These are phyloP conservation scores for Hormiphora californensis DNA, from an alignment of 37 sponge, comb jelly and placozoan genomes.

Conservation along the genomic window DNA sequence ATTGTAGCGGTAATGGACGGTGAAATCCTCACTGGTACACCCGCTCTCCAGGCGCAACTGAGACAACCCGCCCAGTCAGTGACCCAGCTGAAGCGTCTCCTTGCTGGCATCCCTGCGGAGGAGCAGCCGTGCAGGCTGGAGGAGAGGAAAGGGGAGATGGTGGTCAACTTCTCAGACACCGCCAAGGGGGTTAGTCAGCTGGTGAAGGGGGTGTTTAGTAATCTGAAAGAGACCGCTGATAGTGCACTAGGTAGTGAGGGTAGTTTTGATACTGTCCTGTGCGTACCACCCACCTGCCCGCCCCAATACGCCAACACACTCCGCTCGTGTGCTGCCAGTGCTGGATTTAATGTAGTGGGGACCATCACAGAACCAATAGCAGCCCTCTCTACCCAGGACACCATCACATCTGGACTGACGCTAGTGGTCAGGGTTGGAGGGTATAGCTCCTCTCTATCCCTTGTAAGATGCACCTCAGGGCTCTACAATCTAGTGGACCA, in stretches of 20 bases:
- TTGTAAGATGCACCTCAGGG: background rate
- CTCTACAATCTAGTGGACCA: background rate
- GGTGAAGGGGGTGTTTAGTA: constrained; percentile 10
- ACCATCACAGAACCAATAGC: background rate
- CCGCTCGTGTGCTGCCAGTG: background rate
- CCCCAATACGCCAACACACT: background rate
- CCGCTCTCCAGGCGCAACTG: background rate
- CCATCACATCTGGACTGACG: background rate
- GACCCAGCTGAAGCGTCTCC: background rate
- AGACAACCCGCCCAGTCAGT: background rate
- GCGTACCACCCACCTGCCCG: background rate
- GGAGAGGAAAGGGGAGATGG: background rate
- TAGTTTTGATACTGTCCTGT: background rate
- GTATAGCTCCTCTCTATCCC: background rate
- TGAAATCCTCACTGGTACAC: constrained; percentile 1
- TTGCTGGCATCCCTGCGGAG: background rate
- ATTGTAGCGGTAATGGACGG: background rate
- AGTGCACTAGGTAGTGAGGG: constrained; percentile 29
- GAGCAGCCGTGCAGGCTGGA: constrained; percentile 7
- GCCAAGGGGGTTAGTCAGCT: background rate
- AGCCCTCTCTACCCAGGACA: background rate
- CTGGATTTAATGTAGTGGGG: background rate
- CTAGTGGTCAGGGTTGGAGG: constrained; percentile 1
- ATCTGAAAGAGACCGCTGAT: constrained; percentile 24
- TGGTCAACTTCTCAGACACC: background rate